Evolutionary conservation across 1,140 invertebrate species (phyloP).

Genomic region (Coenobita brevimanus): DNA sequence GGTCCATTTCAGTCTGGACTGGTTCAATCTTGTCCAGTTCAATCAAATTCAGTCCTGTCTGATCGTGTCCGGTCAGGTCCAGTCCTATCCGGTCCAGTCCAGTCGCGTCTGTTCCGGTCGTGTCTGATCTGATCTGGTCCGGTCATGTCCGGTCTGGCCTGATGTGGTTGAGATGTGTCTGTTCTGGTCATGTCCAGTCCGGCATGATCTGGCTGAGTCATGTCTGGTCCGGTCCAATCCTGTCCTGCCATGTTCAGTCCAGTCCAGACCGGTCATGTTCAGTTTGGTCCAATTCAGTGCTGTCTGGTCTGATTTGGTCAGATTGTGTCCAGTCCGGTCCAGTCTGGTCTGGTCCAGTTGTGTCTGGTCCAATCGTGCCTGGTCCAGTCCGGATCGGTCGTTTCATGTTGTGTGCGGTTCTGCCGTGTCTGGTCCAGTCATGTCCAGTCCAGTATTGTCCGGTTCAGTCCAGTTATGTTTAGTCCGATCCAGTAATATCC

Average conservation of each 20-base stretch:
- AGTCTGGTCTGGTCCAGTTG: not conserved
- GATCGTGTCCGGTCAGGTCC: too few species aligned
- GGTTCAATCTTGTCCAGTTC: too few species aligned
- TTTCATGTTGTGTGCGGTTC: not conserved
- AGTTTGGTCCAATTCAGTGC: not conserved
- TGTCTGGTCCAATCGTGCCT: not conserved
- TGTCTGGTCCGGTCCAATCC: not conserved
- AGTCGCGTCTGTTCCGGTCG: too few species aligned
- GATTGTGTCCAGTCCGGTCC: not conserved
- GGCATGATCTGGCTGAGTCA: too few species aligned
- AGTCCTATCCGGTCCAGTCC: too few species aligned
- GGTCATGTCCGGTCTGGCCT: too few species aligned
- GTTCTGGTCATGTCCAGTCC: too few species aligned
- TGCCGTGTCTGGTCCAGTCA: not conserved
- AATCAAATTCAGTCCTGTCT: too few species aligned
- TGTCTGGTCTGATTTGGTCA: not conserved
- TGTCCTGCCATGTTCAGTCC: not conserved
- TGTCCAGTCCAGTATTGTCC: not conserved
- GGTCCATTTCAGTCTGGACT: too few species aligned
- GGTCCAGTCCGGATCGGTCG: not conserved
- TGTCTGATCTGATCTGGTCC: too few species aligned
- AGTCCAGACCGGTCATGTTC: not conserved
- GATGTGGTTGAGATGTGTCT: too few species aligned
- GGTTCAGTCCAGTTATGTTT: not conserved
- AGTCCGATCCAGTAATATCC: too few species aligned